Evolutionary conservation across 2,888 invertebrate genomes (phyloP).

Genomic region (Lycophotia porphyrea): DNA sequence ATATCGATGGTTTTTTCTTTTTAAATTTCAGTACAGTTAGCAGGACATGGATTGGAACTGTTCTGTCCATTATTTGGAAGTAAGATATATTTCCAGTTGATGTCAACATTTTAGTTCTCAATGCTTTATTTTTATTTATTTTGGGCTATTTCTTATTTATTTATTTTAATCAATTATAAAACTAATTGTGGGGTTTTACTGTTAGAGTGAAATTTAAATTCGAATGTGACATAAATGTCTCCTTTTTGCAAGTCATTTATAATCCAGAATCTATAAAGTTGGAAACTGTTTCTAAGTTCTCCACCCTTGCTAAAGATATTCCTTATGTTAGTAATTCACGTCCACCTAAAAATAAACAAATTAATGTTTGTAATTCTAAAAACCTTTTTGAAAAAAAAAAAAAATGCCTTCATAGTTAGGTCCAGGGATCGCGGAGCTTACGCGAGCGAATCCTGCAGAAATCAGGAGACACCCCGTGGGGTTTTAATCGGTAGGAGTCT

Average conservation of each 20-base stretch:
- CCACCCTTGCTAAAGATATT: background rate
- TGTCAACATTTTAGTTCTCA: conserved; percentile 59
- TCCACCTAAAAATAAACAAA: background rate
- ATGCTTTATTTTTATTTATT: conserved; percentile 44
- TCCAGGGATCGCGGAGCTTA: background rate
- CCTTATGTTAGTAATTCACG: background rate
- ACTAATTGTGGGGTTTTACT: conserved; percentile 16
- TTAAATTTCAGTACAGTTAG: conserved; percentile 84
- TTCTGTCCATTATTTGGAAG: conserved; percentile 85
- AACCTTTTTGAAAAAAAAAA: background rate
- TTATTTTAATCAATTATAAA: conserved; percentile 21
- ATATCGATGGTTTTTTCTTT: conserved; percentile 68
- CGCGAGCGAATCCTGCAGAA: background rate
- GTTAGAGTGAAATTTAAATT: background rate
- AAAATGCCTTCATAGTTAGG: conserved; percentile 8
- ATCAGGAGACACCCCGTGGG: background rate
- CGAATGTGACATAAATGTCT: background rate
- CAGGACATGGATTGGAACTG: conserved; percentile 86
- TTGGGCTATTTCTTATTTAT: conserved; percentile 41
- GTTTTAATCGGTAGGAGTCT: conserved; percentile 6
- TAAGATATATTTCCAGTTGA: conserved; percentile 79
- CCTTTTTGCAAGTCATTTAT: background rate
- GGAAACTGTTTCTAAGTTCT: background rate
- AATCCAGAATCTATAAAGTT: background rate
- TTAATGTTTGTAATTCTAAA: background rate